Conservation (phyloP, 2,888 invertebrate species). For the Helobdella robusta region DNA sequence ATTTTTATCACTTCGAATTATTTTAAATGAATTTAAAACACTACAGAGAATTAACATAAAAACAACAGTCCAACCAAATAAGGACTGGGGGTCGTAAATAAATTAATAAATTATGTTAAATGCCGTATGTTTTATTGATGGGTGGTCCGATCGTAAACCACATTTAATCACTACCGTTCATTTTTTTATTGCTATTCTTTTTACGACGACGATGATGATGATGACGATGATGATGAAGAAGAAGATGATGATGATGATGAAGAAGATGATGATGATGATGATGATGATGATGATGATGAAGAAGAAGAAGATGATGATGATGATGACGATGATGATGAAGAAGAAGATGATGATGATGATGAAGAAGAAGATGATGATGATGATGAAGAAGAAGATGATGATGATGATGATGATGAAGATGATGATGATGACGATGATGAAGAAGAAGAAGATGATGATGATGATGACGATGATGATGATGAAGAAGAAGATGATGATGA, state of each 20-base stretch:
- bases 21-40: too few relatives aligned
- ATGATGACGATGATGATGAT: neutral
- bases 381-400: neutral
- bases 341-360: constrained; percentile 19
- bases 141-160: too few relatives aligned
- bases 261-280: constrained; percentile 9
- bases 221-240: constrained; percentile 11
- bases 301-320: neutral
- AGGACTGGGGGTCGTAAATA: neutral
- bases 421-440: constrained; percentile 3
- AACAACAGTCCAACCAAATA: too few relatives aligned
- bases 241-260: constrained; percentile 17
- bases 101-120: neutral
- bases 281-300: constrained; percentile 19
- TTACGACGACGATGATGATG: neutral
- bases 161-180: too few relatives aligned
- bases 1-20: too few relatives aligned
- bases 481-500: neutral
- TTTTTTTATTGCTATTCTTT: too few relatives aligned
- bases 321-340: neutral
- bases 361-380: constrained; percentile 10
- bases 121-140: too few relatives aligned
- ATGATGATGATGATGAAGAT: constrained; percentile 7
- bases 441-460: constrained; percentile 13
- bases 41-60: too few relatives aligned